phyloP scores from a whole-genome alignment of 2,888 invertebrate species.

The Ochlodes sylvanus region DNA sequence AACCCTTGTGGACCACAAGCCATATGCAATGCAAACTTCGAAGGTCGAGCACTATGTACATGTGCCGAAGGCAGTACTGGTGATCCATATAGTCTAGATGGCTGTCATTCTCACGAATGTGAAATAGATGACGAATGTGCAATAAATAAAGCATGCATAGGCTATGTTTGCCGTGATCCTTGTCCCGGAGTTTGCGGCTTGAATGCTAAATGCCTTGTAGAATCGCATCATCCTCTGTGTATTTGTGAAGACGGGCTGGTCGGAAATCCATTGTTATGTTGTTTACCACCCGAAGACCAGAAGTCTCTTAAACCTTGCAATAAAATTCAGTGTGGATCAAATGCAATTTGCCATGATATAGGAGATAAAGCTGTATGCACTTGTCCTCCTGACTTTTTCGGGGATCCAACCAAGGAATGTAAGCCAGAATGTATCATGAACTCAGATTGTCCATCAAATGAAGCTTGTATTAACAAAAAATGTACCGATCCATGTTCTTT shows the following conservation, averaged over 20 bases:
- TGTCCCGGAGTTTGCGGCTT: conserved; percentile 93
- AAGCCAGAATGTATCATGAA: conserved; percentile 93
- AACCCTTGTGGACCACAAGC: conserved; percentile 93
- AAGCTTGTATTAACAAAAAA: conserved; percentile 90
- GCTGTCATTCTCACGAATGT: conserved; percentile 93
- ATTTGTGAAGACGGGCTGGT: conserved; percentile 89
- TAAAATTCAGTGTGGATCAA: conserved; percentile 91
- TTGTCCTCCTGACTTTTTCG: conserved; percentile 90
- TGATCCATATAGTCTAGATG: conserved; percentile 89
- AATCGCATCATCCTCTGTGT: conserved; percentile 92
- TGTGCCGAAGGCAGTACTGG: conserved; percentile 91
- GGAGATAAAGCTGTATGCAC: conserved; percentile 90
- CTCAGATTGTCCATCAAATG: conserved; percentile 90
- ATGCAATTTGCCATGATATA: conserved; percentile 91
- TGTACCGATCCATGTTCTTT: conserved; percentile 90
- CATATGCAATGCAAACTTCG: conserved; percentile 87
- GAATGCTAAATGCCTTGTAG: conserved; percentile 89
- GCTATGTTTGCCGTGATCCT: conserved; percentile 92
- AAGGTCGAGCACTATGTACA: conserved; percentile 89
- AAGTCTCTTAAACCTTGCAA: conserved; percentile 87
- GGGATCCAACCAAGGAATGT: conserved; percentile 91
- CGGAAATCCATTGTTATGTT: conserved; percentile 92
- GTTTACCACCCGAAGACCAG: conserved; percentile 86
- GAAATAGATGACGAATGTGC: conserved; percentile 92
- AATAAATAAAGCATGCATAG: conserved; percentile 90